Evolutionary conservation across 2,797 vertebrate genomes (phyloP).

Genomic region (Hydrophis major): DNA sequence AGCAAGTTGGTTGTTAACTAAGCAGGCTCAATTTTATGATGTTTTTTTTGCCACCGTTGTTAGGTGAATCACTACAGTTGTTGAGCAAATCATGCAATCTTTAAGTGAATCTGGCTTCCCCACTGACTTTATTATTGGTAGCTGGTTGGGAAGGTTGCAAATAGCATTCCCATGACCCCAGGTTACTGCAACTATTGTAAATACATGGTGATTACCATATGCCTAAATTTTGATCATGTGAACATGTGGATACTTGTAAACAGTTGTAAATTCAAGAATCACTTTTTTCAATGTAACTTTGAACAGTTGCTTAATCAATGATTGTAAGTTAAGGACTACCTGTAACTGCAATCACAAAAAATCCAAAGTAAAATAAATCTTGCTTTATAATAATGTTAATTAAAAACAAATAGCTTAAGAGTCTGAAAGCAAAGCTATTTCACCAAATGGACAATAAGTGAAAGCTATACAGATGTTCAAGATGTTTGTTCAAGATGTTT

Average conservation of each 20-base stretch:
- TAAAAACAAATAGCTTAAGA: constrained; percentile 50
- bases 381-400: constrained; percentile 64
- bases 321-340: neutral
- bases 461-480: constrained; percentile 27
- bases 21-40: neutral
- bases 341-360: constrained; percentile 58
- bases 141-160: neutral
- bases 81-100: no score
- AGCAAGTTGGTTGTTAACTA: neutral
- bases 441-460: constrained; percentile 15
- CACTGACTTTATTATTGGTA: neutral
- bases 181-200: neutral
- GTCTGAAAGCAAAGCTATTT: constrained; percentile 56
- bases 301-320: neutral
- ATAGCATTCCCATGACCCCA: neutral
- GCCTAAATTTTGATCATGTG: neutral
- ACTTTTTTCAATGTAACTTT: neutral
- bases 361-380: constrained; percentile 51
- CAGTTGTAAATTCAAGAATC: neutral
- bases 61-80: no score
- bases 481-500: constrained; percentile 29
- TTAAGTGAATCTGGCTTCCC: neutral
- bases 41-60: neutral
- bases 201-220: neutral
- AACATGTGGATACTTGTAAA: no score